phyloP scores from a whole-genome alignment of 30 jellyfish, hydroid and myxozoan genomes.

The Hydractinia echinata region DNA sequence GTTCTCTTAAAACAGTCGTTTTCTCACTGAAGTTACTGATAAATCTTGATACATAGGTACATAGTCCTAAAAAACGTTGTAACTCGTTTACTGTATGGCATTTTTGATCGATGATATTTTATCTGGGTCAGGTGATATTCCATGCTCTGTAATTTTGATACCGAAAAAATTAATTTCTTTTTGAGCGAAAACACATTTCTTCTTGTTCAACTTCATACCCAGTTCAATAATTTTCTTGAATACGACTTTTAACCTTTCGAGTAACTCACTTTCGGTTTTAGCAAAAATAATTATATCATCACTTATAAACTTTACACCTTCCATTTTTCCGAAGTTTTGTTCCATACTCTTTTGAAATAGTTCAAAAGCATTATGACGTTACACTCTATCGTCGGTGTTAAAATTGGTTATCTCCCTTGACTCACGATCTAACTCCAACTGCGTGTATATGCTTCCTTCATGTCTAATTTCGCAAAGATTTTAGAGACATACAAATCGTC shows the following conservation, averaged over 20 bases:
- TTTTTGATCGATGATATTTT: too few relatives aligned
- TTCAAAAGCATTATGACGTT: not conserved
- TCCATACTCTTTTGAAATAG: not conserved
- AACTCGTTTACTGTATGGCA: conserved; percentile 32
- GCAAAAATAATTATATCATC: not conserved
- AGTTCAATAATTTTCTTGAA: too few relatives aligned
- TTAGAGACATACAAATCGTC: conserved; percentile 1
- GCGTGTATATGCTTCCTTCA: not conserved
- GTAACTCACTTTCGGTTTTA: not conserved
- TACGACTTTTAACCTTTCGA: too few relatives aligned
- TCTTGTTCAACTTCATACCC: too few relatives aligned
- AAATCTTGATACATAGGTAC: conserved; percentile 32
- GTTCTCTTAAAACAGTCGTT: conserved; percentile 31
- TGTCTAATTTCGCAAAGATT: not conserved
- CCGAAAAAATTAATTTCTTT: too few relatives aligned
- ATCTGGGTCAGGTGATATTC: too few relatives aligned
- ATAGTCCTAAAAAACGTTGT: conserved; percentile 20
- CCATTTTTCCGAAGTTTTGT: not conserved
- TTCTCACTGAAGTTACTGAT: not conserved
- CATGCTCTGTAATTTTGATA: too few relatives aligned
- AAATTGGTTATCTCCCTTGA: not conserved
- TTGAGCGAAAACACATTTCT: too few relatives aligned
- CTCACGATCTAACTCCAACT: not conserved
- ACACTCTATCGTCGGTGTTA: not conserved
- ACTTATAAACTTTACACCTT: not conserved